Conservation (phyloP, 2,797 vertebrate species). For the Harpagifer antarcticus region DNA sequence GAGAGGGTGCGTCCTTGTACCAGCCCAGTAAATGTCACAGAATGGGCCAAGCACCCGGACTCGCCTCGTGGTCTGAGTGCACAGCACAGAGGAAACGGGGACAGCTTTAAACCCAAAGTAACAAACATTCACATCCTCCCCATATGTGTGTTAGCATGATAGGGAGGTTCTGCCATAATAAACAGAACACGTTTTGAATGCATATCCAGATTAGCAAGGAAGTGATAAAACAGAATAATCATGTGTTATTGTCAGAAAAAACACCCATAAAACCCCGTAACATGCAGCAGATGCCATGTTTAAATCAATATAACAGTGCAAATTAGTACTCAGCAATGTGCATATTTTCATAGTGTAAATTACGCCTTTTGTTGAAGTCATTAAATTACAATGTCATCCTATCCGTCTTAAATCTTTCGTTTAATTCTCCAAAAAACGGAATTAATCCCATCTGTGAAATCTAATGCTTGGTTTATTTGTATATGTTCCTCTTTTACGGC, state of each 20-base stretch:
- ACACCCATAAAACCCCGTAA: slow-evolving; percentile 1
- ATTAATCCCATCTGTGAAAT: background rate
- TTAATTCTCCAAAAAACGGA: background rate
- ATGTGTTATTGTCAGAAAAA: slow-evolving; percentile 56
- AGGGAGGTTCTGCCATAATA: slow-evolving; percentile 46
- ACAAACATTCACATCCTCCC: slow-evolving; percentile 45
- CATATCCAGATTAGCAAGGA: slow-evolving; percentile 66
- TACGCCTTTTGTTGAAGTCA: background rate
- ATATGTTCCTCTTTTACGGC: background rate
- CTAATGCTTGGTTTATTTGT: background rate
- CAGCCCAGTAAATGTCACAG: slow-evolving; percentile 92
- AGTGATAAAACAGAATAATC: slow-evolving; percentile 69
- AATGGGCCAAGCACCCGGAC: slow-evolving; percentile 85
- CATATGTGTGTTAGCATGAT: slow-evolving; percentile 20
- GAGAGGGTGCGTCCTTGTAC: slow-evolving; percentile 93
- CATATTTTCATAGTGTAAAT: background rate
- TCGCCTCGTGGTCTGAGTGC: slow-evolving; percentile 79
- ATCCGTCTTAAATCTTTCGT: background rate
- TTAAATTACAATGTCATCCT: background rate
- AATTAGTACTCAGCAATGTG: background rate
- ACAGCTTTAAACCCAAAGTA: slow-evolving; percentile 52
- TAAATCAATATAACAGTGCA: background rate
- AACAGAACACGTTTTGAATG: slow-evolving; percentile 64
- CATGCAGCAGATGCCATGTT: background rate
- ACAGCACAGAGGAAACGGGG: slow-evolving; percentile 73